Percentiles rank a stretch among this genome's conserved stretches.
phyloP scores from a whole-genome alignment of 2,797 vertebrate genomes.

The Crypturellus tataupa region DNA sequence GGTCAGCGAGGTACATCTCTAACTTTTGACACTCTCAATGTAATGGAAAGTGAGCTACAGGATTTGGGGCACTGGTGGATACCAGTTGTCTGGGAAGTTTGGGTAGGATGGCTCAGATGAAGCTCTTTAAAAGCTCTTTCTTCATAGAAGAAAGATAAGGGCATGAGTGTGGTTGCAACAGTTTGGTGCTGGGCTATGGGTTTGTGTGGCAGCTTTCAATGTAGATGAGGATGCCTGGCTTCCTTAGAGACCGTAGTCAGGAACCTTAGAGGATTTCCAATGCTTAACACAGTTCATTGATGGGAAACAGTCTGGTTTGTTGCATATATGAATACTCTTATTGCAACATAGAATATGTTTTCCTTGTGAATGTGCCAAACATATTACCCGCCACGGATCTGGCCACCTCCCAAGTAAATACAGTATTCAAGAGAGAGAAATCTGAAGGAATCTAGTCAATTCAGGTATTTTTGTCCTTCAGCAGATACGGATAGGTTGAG shows the following conservation, averaged over 20 bases:
- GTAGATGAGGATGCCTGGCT: conserved; percentile 23
- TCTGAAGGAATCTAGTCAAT: conserved; percentile 42
- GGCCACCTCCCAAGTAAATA: conserved; percentile 52
- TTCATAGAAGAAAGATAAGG: background rate
- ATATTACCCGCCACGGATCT: conserved; percentile 29
- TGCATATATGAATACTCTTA: conserved; percentile 56
- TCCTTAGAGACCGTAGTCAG: background rate
- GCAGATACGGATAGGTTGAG: conserved; percentile 1
- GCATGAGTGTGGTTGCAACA: background rate
- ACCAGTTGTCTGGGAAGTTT: background rate
- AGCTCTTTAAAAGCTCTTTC: background rate
- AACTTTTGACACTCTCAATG: background rate
- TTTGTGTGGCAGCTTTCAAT: accelerated
- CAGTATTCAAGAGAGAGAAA: conserved; percentile 2
- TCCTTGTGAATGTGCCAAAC: conserved; percentile 63
- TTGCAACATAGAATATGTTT: conserved; percentile 51
- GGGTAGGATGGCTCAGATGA: background rate
- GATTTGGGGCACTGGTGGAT: background rate
- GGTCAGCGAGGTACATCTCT: background rate
- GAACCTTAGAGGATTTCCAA: conserved; percentile 40
- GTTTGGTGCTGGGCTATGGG: background rate
- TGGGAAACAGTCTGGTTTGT: conserved; percentile 52
- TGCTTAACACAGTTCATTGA: conserved; percentile 38
- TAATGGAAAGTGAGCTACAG: conserved; percentile 2
- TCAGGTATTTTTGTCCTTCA: conserved; percentile 65